These are phyloP conservation scores for Entomobrya proxima DNA, from an alignment of 2,888 invertebrate species.

Conservation along the genomic window DNA sequence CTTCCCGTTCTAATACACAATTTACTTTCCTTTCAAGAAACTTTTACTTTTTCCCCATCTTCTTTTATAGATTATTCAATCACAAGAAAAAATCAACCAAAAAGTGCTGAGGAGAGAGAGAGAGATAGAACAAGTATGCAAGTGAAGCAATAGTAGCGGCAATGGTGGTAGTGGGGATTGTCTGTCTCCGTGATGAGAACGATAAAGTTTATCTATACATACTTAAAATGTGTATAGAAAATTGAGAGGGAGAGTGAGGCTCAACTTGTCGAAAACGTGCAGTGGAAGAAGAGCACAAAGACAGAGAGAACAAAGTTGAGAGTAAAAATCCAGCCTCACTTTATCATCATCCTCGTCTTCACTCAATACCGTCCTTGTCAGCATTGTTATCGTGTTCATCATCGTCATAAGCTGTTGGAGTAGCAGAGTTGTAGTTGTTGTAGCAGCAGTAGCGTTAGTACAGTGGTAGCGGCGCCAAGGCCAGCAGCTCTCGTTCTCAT, in stretches of 20 bases:
- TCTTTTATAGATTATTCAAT: slow-evolving; percentile 20
- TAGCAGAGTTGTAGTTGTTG: too few species aligned
- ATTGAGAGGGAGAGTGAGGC: too few species aligned
- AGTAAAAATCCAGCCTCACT: slow-evolving; percentile 13
- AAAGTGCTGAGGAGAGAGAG: not conserved
- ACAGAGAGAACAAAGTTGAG: not conserved
- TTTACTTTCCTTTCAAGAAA: slow-evolving; percentile 4
- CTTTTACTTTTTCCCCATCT: slow-evolving; percentile 10
- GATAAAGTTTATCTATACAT: not conserved
- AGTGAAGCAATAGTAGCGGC: not conserved
- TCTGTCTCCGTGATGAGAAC: not conserved
- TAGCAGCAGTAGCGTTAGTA: too few species aligned
- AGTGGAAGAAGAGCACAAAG: not conserved
- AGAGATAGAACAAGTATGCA: not conserved
- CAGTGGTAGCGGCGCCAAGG: too few species aligned
- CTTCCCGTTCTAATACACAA: not conserved
- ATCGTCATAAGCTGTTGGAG: not conserved
- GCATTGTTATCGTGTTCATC: not conserved
- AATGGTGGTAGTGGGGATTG: not conserved
- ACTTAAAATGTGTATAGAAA: not conserved
- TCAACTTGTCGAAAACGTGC: not conserved
- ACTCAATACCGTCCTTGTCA: not conserved
- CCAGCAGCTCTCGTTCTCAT: not conserved
- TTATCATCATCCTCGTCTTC: slow-evolving; percentile 14
- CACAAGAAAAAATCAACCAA: not conserved